A percentile compares a stretch with the other conserved stretches of the same genome.
Evolutionary conservation across 1,140 invertebrate genomes (phyloP).

Genomic region (Hylyphantes graminicola): DNA sequence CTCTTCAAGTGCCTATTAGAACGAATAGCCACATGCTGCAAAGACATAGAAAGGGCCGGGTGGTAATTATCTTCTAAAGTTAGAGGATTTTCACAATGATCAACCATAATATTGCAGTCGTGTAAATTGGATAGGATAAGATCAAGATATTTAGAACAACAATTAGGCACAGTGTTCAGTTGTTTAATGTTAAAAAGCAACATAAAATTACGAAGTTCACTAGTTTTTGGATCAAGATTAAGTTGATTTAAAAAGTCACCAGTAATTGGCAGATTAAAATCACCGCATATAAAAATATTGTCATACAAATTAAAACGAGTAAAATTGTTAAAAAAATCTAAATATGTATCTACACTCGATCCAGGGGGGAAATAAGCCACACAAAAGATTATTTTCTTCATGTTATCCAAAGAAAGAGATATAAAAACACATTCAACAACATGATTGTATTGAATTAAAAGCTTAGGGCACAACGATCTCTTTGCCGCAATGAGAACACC

Average conservation of each 20-base stretch:
- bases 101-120: neutral
- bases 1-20: neutral
- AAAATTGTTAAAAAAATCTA: neutral
- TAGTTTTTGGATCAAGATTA: neutral
- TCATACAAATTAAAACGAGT: neutral
- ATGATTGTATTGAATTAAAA: neutral
- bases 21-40: neutral
- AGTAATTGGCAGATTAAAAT: slow-evolving; percentile 1
- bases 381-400: neutral
- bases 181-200: neutral
- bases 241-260: neutral
- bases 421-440: neutral
- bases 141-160: neutral
- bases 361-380: slow-evolving; percentile 6
- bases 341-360: neutral
- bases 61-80: neutral
- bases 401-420: neutral
- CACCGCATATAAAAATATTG: neutral
- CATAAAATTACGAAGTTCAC: slow-evolving; percentile 5
- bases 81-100: neutral
- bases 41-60: neutral
- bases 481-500: neutral
- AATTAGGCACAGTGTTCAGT: neutral
- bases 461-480: neutral
- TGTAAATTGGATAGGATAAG: slow-evolving; percentile 3